Conservation (phyloP, 2,888 invertebrate species). For the Meteorus cinctellus region DNA sequence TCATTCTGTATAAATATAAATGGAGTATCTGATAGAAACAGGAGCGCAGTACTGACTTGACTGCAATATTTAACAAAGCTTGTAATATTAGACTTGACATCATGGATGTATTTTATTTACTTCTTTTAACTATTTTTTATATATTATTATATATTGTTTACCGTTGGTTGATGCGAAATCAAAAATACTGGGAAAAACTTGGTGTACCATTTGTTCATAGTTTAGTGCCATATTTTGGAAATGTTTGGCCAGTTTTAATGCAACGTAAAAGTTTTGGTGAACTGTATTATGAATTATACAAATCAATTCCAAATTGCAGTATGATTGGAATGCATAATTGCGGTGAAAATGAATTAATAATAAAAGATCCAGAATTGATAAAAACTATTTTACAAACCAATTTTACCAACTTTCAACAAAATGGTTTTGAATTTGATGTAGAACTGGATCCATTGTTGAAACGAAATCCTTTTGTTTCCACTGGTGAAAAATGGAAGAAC, state of each 20-base stretch:
- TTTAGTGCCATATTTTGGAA: constrained; percentile 53
- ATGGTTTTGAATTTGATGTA: constrained; percentile 44
- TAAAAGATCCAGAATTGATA: constrained; percentile 56
- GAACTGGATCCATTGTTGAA: constrained; percentile 56
- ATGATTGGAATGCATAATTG: constrained; percentile 25
- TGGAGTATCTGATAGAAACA: no score
- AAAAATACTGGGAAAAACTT: constrained; percentile 52
- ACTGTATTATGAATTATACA: constrained; percentile 25
- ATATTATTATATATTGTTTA: neutral
- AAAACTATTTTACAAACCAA: constrained; percentile 58
- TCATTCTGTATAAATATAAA: no score
- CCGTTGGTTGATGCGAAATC: constrained; percentile 6
- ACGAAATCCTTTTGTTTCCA: constrained; percentile 61
- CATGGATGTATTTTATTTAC: neutral
- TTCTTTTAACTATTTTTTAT: neutral
- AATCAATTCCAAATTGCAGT: constrained; percentile 1
- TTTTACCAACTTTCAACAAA: constrained; percentile 60
- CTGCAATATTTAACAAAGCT: no score
- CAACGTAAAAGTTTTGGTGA: constrained; percentile 28
- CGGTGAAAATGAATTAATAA: neutral
- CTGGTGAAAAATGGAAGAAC: constrained; percentile 58
- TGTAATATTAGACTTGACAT: neutral
- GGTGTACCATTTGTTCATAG: constrained; percentile 49
- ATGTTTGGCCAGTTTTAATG: constrained; percentile 47
- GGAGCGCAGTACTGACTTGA: no score